Evolutionary conservation across 2,888 invertebrate species (phyloP), one percentile per base, ranked within the genome.

Genomic region (Microchrysa polita): DNA sequence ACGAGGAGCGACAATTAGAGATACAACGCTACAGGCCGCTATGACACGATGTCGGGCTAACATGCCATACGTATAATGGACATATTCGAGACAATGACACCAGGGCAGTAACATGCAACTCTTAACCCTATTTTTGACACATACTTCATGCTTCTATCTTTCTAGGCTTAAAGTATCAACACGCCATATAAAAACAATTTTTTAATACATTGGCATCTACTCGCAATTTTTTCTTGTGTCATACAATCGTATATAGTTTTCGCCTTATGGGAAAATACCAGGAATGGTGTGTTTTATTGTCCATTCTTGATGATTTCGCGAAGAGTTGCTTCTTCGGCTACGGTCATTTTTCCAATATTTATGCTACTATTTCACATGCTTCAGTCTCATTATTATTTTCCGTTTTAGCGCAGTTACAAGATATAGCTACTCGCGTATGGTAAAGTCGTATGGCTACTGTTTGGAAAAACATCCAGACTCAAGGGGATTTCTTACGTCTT

Each of bases 191-290:
- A 7, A 34, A 34, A 5, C 7, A 5, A 5, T 34, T 34, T 48
- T n/a, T 48, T 10, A 48, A n/a, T 48, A 48, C 48, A 48, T 48
- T 48, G 48, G 12, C 48, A 48, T 48, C 48, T 4, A n/a, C 48
- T 48, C 12, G 12, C 2, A 12, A 48, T 48, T 48, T 48, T 48
- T n/a, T 48, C 16, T 48, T 48, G 2, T 34, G 27, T 34, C 27
- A 34, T 34, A 2, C 4, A 34, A 34, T 7, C 61, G 1, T 40
- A 44, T 48, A 65, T 44, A n/a, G n/a, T 61, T 65, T 23, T 65
- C 65, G 22, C 65, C 65, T 65, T 44, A 65, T 65, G 65, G 65
- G 65, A 65, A 65, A 65, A 65, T 65, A 48, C 22, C 65, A 22
- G 22, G 22, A 16, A 34, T 34, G 27, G 27, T 44, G 48, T 65